Evolutionary conservation across 2,888 invertebrate genomes (phyloP).

Genomic region (Tetramorium bicarinatum): DNA sequence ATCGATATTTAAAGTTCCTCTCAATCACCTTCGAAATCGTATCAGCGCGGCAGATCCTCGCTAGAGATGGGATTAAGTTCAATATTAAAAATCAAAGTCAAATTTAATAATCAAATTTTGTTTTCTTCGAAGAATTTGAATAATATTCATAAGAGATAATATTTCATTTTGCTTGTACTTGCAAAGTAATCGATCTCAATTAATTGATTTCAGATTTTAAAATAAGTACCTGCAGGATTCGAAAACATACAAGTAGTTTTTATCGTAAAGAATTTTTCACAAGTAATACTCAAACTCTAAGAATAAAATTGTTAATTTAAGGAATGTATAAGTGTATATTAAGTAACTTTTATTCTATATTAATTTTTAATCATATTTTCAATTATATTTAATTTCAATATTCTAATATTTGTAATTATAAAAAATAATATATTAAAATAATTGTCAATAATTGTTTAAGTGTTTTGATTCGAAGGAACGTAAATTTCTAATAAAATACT

Average conservation of each 20-base stretch:
- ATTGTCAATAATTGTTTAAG: too few species aligned
- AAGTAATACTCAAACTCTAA: not conserved
- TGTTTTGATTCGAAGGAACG: too few species aligned
- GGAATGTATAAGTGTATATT: not conserved
- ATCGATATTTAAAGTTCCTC: not conserved
- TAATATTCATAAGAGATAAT: not conserved
- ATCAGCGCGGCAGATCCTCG: constrained; percentile 43
- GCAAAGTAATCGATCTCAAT: not conserved
- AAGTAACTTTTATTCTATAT: not conserved
- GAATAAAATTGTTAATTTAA: not conserved
- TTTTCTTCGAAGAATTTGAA: not conserved
- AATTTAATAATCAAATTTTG: not conserved
- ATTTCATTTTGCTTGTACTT: not conserved
- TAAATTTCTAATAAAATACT: not conserved
- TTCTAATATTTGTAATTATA: not conserved
- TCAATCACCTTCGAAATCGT: not conserved
- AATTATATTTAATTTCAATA: not conserved
- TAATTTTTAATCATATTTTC: not conserved
- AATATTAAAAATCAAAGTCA: not conserved
- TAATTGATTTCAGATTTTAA: not conserved
- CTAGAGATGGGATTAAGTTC: not conserved
- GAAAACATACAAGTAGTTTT: not conserved
- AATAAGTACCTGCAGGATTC: not conserved
- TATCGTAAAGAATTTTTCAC: not conserved
- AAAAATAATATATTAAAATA: not conserved